phyloP scores from a whole-genome alignment of 2,113 vertebrate genomes.

The Silurus asotus region DNA sequence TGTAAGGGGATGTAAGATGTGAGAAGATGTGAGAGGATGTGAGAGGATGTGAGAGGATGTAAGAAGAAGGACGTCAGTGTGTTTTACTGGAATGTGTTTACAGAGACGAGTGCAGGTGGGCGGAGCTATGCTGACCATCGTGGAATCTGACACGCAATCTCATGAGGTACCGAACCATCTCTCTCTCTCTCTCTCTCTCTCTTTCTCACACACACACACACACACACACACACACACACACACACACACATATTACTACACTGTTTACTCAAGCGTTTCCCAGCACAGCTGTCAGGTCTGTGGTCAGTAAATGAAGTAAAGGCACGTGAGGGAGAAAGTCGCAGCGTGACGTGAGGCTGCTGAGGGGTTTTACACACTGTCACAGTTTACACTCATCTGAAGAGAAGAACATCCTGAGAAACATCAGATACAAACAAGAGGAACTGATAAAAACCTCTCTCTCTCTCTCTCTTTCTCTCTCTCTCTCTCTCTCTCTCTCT shows the following conservation, averaged over 20 bases:
- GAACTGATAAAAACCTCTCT: background rate
- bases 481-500: background rate
- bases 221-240: slow-evolving; percentile 1
- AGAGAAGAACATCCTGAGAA: no score
- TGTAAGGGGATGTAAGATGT: background rate
- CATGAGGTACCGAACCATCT: slow-evolving; percentile 78
- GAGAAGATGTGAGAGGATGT: background rate
- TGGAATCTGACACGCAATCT: slow-evolving; percentile 74
- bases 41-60: background rate
- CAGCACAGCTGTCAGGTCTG: background rate
- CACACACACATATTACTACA: background rate
- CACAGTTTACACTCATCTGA: no score
- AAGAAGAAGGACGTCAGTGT: background rate
- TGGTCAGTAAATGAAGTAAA: no score
- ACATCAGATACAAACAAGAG: background rate
- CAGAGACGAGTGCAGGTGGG: slow-evolving; percentile 83
- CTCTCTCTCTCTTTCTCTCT: background rate
- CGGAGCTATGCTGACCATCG: slow-evolving; percentile 76
- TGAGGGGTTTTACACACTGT: no score
- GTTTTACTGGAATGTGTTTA: slow-evolving; percentile 21
- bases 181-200: background rate
- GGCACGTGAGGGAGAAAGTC: no score
- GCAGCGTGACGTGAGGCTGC: no score
- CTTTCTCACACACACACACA: background rate
- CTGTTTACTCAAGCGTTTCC: background rate